Percentiles rank a stretch among this genome's conserved stretches.
Conservation (phyloP, 2,797 vertebrate species). For the Tapera naevia region DNA sequence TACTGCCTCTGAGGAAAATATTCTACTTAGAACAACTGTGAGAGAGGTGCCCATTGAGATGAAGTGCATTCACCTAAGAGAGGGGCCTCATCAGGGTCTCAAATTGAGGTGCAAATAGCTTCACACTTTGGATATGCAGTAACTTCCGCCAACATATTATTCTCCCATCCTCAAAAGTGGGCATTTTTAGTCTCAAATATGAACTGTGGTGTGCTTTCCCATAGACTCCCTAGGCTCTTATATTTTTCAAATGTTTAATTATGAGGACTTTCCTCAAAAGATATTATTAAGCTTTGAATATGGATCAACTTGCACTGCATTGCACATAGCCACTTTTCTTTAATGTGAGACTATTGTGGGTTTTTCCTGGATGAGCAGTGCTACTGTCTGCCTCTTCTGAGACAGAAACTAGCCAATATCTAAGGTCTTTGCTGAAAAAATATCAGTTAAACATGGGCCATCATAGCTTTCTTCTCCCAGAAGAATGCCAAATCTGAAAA, state of each 20-base stretch:
- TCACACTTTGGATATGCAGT: neutral
- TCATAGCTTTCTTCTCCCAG: neutral
- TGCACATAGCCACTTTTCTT: neutral
- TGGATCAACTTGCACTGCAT: neutral
- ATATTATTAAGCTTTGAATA: neutral
- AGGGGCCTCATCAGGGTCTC: neutral
- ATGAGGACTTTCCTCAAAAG: neutral
- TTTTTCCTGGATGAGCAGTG: neutral
- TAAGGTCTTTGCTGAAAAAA: neutral
- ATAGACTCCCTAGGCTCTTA: neutral
- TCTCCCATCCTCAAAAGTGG: neutral
- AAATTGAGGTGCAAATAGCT: neutral
- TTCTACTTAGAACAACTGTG: neutral
- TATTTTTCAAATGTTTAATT: neutral
- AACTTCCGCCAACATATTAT: neutral
- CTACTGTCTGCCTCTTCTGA: neutral
- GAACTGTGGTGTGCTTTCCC: neutral
- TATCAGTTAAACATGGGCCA: neutral
- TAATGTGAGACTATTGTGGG: neutral
- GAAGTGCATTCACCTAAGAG: neutral
- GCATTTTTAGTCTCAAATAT: neutral
- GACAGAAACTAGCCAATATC: neutral
- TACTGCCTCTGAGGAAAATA: neutral
- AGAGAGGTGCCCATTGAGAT: neutral
- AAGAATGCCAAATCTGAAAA: neutral